Evolutionary conservation across 2,113 vertebrate genomes (phyloP).

Genomic region (Fukomys damarensis): DNA sequence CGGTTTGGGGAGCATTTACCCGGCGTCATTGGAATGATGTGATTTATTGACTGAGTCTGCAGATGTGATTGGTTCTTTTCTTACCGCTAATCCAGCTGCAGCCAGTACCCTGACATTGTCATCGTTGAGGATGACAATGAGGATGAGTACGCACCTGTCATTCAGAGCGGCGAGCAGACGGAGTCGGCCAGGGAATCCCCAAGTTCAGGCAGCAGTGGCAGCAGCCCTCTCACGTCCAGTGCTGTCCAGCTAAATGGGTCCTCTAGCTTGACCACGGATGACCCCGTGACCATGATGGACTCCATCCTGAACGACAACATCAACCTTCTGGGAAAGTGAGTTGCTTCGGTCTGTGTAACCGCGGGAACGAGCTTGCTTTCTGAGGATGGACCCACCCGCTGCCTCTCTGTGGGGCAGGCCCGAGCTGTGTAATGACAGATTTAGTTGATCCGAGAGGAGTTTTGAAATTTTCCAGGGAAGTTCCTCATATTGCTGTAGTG

Average conservation of each 20-base stretch:
- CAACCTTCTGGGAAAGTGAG: slow-evolving; percentile 97
- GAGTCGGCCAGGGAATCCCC: slow-evolving; percentile 76
- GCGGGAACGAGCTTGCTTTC: slow-evolving; percentile 9
- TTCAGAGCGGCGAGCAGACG: slow-evolving; percentile 85
- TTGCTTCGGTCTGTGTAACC: slow-evolving; percentile 71
- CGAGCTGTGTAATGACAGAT: slow-evolving; percentile 9
- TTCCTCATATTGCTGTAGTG: slow-evolving; percentile 40
- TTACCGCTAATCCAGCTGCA: slow-evolving; percentile 77
- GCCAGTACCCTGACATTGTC: slow-evolving; percentile 91
- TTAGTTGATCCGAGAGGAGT: slow-evolving; percentile 21
- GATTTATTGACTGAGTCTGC: slow-evolving; percentile 28
- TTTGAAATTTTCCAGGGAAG: slow-evolving; percentile 27
- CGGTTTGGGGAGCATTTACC: not conserved
- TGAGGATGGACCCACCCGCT: not conserved
- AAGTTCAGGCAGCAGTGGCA: slow-evolving; percentile 70
- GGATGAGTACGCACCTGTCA: slow-evolving; percentile 85
- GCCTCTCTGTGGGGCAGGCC: not conserved
- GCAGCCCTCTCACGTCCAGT: slow-evolving; percentile 86
- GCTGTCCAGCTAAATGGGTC: slow-evolving; percentile 91
- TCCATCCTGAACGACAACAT: slow-evolving; percentile 98
- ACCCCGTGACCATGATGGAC: slow-evolving; percentile 97
- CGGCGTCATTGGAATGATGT: not conserved
- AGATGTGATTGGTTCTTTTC: slow-evolving; percentile 21
- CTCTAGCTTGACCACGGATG: slow-evolving; percentile 90
- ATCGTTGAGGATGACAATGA: slow-evolving; percentile 93